These are phyloP conservation scores for Cephus pulcher DNA, from an alignment of 2,888 invertebrate species.

Conservation along the genomic window DNA sequence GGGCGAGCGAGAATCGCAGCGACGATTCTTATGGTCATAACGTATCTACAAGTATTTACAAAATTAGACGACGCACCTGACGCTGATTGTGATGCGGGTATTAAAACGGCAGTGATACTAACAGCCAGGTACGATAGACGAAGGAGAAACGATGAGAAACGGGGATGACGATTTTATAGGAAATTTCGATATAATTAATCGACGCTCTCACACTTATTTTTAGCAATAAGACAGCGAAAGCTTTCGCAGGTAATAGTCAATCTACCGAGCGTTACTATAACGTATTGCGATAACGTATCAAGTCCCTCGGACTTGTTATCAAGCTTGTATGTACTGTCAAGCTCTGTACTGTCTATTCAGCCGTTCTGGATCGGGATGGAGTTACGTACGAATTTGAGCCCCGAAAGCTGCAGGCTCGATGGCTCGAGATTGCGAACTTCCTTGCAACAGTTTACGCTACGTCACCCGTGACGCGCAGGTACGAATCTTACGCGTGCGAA, in stretches of 20 bases:
- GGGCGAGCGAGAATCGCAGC: neutral
- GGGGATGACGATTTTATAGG: neutral
- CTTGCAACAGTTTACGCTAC: neutral
- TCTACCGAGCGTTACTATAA: neutral
- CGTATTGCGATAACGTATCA: neutral
- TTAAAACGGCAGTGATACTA: neutral
- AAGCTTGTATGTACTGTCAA: neutral
- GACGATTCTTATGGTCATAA: neutral
- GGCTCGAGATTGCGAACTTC: constrained; percentile 42
- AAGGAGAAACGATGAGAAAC: neutral
- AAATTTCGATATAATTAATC: neutral
- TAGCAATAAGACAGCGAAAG: neutral
- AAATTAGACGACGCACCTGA: constrained; percentile 1
- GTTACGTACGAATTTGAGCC: neutral
- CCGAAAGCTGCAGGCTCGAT: constrained; percentile 19
- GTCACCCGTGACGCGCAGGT: neutral
- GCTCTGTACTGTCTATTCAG: too few relatives aligned
- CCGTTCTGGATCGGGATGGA: neutral
- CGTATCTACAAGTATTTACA: constrained; percentile 11
- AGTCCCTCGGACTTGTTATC: neutral
- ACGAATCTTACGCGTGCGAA: neutral
- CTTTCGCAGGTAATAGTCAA: neutral
- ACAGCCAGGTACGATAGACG: neutral
- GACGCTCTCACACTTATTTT: neutral
- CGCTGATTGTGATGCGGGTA: neutral